Percentiles rank a stretch among this genome's conserved stretches.
These are phyloP conservation scores for Miniopterus natalensis DNA, from an alignment of 2,113 vertebrate species.

Conservation along the genomic window DNA sequence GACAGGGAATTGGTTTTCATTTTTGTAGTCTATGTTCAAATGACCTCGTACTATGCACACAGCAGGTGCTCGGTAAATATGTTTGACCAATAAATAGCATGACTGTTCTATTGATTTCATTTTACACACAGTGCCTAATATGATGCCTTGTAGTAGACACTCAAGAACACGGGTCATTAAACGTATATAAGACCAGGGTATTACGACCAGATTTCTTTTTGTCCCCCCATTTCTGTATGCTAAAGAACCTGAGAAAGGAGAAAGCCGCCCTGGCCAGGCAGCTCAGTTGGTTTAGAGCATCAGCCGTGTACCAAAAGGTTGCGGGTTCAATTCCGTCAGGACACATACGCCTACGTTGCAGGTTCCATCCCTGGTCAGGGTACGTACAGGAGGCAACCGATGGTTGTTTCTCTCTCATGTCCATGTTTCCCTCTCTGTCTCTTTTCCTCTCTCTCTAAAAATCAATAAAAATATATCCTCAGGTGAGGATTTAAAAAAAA, in stretches of 20 bases:
- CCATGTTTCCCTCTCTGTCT: no score
- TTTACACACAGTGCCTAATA: not conserved
- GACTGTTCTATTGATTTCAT: not conserved
- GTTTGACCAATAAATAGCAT: not conserved
- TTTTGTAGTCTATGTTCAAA: not conserved
- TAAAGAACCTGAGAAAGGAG: not conserved
- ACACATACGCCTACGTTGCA: no score
- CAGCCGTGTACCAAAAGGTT: no score
- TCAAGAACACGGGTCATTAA: not conserved
- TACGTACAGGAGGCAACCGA: no score
- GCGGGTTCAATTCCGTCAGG: no score
- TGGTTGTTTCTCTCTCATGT: no score
- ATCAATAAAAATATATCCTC: no score
- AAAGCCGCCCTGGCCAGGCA: not conserved
- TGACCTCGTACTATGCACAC: not conserved
- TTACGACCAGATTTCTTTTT: conserved; percentile 2
- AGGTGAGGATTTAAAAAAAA: no score
- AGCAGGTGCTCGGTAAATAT: not conserved
- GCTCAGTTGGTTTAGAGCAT: no score
- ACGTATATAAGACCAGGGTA: not conserved
- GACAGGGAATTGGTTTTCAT: not conserved
- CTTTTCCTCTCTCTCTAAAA: no score
- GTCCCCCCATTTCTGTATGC: not conserved
- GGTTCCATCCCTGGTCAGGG: no score
- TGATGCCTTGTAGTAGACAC: not conserved